Evolutionary conservation across 2,888 invertebrate genomes (phyloP).

Genomic region (Tetheella fluctuosa): DNA sequence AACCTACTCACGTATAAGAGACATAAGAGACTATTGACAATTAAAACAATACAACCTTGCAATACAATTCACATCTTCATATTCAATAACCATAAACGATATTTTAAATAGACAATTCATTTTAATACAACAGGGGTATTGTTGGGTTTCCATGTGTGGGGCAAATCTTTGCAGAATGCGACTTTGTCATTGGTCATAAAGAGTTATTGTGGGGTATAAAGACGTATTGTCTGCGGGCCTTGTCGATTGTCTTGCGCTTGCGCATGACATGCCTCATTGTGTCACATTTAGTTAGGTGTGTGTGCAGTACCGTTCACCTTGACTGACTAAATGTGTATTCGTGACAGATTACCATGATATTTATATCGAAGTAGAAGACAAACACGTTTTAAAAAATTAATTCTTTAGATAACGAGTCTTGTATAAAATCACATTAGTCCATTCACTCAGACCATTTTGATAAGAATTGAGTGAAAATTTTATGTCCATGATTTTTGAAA

Average conservation of each 20-base stretch:
- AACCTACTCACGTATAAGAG: slow-evolving; percentile 9
- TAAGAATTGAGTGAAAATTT: too few relatives aligned
- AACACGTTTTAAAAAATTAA: too few relatives aligned
- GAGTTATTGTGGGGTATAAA: slow-evolving; percentile 70
- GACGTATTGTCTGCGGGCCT: slow-evolving; percentile 65
- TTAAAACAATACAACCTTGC: slow-evolving; percentile 45
- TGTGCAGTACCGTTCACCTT: slow-evolving; percentile 46
- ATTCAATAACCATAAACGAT: slow-evolving; percentile 55
- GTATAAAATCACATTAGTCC: background rate
- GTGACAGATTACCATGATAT: slow-evolving; percentile 5
- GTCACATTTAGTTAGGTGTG: slow-evolving; percentile 32
- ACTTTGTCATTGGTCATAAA: slow-evolving; percentile 72
- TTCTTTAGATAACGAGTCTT: too few relatives aligned
- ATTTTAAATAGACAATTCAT: slow-evolving; percentile 58
- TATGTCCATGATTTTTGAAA: background rate
- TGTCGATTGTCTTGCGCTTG: slow-evolving; percentile 65
- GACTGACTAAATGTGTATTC: slow-evolving; percentile 34
- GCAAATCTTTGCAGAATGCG: slow-evolving; percentile 75
- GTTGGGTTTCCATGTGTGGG: slow-evolving; percentile 51
- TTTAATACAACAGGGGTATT: slow-evolving; percentile 37
- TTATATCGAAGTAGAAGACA: background rate
- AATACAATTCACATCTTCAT: slow-evolving; percentile 43
- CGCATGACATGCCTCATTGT: slow-evolving; percentile 52
- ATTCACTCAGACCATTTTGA: too few relatives aligned
- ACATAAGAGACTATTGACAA: slow-evolving; percentile 18